Percentiles rank a stretch among this genome's conserved stretches.
These are phyloP conservation scores for Excalfactoria chinensis DNA, from an alignment of 2,113 vertebrate genomes.

Conservation along the genomic window DNA sequence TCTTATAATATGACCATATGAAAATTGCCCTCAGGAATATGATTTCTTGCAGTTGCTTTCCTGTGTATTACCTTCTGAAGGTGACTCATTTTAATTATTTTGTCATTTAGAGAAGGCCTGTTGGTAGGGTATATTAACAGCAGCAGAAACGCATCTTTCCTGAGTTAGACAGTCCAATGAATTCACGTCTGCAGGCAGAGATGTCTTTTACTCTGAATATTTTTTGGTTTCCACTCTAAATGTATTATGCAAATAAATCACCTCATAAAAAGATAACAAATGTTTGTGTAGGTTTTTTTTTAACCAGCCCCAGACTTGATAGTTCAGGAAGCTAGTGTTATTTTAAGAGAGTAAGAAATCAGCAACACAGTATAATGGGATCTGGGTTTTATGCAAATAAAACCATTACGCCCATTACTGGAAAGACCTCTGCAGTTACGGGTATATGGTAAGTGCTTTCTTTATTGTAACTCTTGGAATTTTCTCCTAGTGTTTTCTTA, in stretches of 20 bases:
- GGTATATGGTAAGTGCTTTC: constrained; percentile 55
- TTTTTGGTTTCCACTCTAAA: constrained; percentile 14
- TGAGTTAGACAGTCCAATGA: background rate
- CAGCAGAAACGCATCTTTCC: background rate
- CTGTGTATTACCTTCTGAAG: background rate
- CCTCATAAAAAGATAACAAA: constrained; percentile 55
- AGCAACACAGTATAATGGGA: constrained; percentile 61
- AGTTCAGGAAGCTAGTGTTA: constrained; percentile 35
- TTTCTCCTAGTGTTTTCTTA: constrained; percentile 37
- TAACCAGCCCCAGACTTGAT: background rate
- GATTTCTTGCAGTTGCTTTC: background rate
- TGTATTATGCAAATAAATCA: constrained; percentile 53
- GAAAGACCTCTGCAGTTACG: constrained; percentile 60
- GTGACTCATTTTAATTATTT: background rate
- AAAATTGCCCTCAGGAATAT: background rate
- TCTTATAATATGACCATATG: background rate
- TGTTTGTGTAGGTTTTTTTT: constrained; percentile 24
- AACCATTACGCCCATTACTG: constrained; percentile 63
- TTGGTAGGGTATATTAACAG: background rate
- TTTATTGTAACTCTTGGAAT: constrained; percentile 53
- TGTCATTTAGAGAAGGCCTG: background rate
- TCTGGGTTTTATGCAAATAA: constrained; percentile 69
- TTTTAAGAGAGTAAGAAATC: constrained; percentile 56
- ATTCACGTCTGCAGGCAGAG: constrained; percentile 12
- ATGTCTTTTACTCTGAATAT: constrained; percentile 5